Conservation (phyloP, 2,113 vertebrate species). For the Coracopsis vasa region DNA sequence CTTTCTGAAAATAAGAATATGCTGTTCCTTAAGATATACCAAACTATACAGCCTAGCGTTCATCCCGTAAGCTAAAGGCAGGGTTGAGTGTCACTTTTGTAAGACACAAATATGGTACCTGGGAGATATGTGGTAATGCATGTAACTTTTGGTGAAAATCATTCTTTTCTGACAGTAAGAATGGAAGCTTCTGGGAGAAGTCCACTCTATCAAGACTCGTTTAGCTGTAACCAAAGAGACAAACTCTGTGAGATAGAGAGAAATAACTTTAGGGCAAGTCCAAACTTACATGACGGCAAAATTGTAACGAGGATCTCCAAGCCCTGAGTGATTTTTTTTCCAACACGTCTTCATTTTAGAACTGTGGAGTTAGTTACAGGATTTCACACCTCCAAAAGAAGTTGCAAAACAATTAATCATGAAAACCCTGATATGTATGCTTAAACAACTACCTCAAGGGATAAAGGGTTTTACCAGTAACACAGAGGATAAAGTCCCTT, state of each 20-base stretch:
- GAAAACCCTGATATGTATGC: neutral
- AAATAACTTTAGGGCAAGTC: neutral
- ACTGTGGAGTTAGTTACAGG: neutral
- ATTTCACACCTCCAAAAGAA: neutral
- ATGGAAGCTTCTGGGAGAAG: neutral
- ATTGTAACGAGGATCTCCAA: neutral
- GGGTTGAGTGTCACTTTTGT: neutral
- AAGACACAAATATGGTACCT: neutral
- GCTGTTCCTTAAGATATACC: neutral
- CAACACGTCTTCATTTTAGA: neutral
- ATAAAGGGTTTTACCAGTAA: neutral
- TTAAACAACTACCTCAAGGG: neutral
- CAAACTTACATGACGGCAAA: neutral
- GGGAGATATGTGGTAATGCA: neutral
- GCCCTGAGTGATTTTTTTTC: neutral
- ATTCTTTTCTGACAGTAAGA: neutral
- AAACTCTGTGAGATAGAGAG: neutral
- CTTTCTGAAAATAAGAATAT: neutral
- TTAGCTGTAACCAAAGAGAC: neutral
- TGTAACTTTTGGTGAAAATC: neutral
- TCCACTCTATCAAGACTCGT: neutral
- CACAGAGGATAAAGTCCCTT: neutral
- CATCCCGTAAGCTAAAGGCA: neutral
- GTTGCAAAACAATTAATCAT: neutral
- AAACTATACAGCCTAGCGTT: neutral